Base-by-base conservation (phyloP, 2,888 invertebrate species). In the Chironomus riparius region DNA sequence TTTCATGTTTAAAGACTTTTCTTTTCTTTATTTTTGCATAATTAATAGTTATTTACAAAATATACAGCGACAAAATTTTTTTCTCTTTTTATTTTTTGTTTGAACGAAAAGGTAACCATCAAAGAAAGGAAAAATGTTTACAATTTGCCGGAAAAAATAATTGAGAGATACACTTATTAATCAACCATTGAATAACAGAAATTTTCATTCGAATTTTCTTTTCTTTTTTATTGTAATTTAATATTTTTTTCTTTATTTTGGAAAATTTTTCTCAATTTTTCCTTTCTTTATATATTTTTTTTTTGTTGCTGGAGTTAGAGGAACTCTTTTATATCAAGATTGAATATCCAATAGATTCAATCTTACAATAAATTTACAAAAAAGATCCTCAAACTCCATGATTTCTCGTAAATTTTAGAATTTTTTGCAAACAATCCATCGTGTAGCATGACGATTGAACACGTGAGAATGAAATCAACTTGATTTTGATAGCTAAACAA, bases 21-120 rank as follows among this genome's bases (percentile, higher is more conserved):
- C 47, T 38, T 22, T 50, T 56, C 48, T 72, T 72, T 71, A 48
- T 71, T 71, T 48, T 56, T 71, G 47, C 71, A 71, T 68, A 68
- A 68, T 68, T 38, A 28, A 22, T 70, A 47, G 47, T 62, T 72
- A 72, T 72, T 72, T 72, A 72, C 72, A 72, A 62, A 72, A 72
- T 72, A 72, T 72, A 72, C 72, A 72, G 72, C 72, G 72, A 72
- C 72, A 72, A 28, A 72, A 72, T 38, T 68, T 68, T 68, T 47
- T 7, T 22, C 13, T 24, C 21, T 38, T 38, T 38, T 38, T 38
- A 10, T 10, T 38, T 38, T 38, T 38, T 38, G 38, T 38, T 24
- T 24, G 65, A 65, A 65, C 65, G 65, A 65, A 65, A 65, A 13
- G 22, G 18, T 65, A 10, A 21, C 65, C 22, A 65, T 24, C 21